These are phyloP conservation scores for Tetranychus cinnabarinus DNA, from an alignment of 1,140 invertebrate species.

Conservation along the genomic window DNA sequence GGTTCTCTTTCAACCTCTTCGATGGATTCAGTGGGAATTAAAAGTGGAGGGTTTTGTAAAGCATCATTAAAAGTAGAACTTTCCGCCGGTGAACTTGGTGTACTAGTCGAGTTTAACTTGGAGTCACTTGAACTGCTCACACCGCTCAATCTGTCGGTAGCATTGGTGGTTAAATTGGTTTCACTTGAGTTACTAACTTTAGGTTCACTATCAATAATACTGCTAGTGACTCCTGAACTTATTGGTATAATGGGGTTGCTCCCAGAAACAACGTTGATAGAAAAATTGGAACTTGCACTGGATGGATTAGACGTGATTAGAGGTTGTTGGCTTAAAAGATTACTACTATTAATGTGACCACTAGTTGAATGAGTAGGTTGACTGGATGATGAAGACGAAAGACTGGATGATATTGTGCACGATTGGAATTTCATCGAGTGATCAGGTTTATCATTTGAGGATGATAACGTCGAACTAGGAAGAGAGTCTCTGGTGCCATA, in stretches of 20 bases:
- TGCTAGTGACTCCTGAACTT: not conserved
- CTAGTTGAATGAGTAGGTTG: not conserved
- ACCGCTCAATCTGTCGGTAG: not conserved
- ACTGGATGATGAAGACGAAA: not conserved
- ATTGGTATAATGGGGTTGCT: not conserved
- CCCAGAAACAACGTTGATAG: no score
- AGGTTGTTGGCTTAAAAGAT: not conserved
- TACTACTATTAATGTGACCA: not conserved
- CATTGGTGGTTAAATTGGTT: not conserved
- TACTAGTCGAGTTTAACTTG: not conserved
- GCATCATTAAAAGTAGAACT: not conserved
- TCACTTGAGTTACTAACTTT: not conserved
- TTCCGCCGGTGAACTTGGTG: slow-evolving; percentile 6
- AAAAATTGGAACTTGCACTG: no score
- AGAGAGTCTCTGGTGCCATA: not conserved
- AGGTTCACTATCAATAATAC: not conserved
- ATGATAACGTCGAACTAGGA: not conserved
- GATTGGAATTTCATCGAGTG: not conserved
- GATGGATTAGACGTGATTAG: not conserved
- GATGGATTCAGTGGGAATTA: slow-evolving; percentile 7
- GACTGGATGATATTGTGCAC: not conserved
- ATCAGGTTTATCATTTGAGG: not conserved
- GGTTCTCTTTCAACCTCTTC: not conserved
- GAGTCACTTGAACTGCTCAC: not conserved
- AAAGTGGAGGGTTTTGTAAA: not conserved